These are phyloP conservation scores for Thunnus albacares DNA, from an alignment of 2,797 vertebrate species.

Conservation along the genomic window DNA sequence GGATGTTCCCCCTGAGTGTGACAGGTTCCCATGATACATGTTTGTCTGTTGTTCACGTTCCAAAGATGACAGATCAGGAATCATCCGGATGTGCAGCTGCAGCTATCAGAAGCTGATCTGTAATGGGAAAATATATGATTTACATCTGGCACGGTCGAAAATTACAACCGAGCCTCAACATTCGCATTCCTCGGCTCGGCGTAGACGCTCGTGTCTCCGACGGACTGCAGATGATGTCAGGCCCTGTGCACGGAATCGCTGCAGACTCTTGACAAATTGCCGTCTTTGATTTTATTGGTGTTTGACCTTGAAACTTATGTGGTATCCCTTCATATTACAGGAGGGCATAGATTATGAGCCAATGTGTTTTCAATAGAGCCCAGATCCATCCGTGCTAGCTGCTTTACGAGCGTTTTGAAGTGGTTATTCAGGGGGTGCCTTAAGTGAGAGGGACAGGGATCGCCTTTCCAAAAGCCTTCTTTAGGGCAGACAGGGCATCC, in stretches of 20 bases:
- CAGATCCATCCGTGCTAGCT: slow-evolving; percentile 63
- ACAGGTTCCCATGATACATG: slow-evolving; percentile 39
- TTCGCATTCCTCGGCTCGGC: slow-evolving; percentile 6
- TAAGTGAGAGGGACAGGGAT: slow-evolving; percentile 74
- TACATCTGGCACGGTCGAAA: slow-evolving; percentile 56
- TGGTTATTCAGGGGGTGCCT: slow-evolving; percentile 67
- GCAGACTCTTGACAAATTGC: slow-evolving; percentile 78
- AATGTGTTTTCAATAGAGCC: slow-evolving; percentile 82
- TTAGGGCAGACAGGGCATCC: slow-evolving; percentile 69
- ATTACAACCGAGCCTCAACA: slow-evolving; percentile 24
- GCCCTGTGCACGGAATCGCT: slow-evolving; percentile 32
- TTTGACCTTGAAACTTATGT: slow-evolving; percentile 79
- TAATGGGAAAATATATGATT: slow-evolving; percentile 56
- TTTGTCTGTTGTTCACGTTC: slow-evolving; percentile 33
- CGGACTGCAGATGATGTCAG: slow-evolving; percentile 68
- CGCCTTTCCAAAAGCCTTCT: slow-evolving; percentile 71
- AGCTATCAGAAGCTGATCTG: slow-evolving; percentile 59
- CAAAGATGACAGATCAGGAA: slow-evolving; percentile 57
- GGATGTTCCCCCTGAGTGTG: slow-evolving; percentile 33
- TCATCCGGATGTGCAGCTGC: slow-evolving; percentile 56
- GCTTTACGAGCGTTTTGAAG: slow-evolving; percentile 78
- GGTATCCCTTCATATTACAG: slow-evolving; percentile 67
- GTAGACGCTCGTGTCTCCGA: slow-evolving; percentile 23
- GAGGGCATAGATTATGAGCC: slow-evolving; percentile 76
- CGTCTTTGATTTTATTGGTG: slow-evolving; percentile 81